A percentile compares a stretch with the other conserved stretches of the same genome.
Conservation (phyloP, 2,113 vertebrate species). For the Zootoca vivipara region DNA sequence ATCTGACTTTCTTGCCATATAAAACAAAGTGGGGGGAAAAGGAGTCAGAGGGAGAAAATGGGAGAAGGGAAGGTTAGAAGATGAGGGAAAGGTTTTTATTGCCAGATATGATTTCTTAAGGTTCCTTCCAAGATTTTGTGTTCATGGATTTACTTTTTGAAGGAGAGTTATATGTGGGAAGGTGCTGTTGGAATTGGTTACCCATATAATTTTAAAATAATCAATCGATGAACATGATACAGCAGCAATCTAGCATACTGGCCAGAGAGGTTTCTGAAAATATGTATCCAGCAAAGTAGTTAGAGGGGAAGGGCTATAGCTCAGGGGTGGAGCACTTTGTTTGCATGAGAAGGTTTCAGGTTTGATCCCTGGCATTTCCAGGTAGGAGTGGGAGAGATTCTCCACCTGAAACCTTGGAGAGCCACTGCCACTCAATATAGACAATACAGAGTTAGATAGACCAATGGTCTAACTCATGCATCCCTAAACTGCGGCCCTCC, state of each 20-base stretch:
- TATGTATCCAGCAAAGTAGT: neutral
- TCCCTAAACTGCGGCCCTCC: too few species aligned
- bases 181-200: neutral
- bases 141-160: neutral
- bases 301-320: too few species aligned
- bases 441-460: too few species aligned
- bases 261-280: neutral
- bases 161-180: neutral
- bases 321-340: too few species aligned
- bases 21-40: slow-evolving; percentile 16
- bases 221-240: neutral
- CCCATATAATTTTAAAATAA: neutral
- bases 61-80: slow-evolving; percentile 4
- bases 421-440: too few species aligned
- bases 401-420: too few species aligned
- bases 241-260: neutral
- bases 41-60: neutral
- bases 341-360: too few species aligned
- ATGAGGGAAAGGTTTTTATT: neutral
- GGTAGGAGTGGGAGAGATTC: too few species aligned
- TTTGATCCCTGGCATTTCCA: too few species aligned
- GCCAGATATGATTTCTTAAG: neutral
- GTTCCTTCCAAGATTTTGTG: neutral
- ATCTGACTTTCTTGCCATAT: slow-evolving; percentile 12
- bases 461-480: too few species aligned